Evolutionary conservation across 2,797 vertebrate genomes (phyloP).

Genomic region (Ctenosaura bakeri): DNA sequence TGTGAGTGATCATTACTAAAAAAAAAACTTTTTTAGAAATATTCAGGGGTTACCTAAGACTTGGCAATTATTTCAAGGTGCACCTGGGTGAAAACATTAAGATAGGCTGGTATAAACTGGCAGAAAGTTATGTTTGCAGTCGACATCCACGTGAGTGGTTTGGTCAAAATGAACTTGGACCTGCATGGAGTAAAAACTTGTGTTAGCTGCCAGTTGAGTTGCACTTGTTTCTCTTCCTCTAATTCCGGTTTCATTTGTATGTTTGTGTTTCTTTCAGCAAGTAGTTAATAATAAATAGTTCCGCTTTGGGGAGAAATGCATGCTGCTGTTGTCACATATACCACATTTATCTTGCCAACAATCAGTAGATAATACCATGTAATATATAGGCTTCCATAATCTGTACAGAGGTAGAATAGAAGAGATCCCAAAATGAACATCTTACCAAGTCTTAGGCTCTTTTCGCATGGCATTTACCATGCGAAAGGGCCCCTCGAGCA

Average conservation of each 20-base stretch:
- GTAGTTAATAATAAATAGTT: conserved; percentile 3
- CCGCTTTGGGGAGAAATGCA: not conserved
- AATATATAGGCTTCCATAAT: not conserved
- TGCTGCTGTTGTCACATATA: not conserved
- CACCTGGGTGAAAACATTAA: too few relatives aligned
- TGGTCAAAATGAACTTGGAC: not conserved
- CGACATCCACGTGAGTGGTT: not conserved
- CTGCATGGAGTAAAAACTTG: not conserved
- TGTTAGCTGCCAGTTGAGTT: not conserved
- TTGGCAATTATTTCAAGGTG: too few relatives aligned
- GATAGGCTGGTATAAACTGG: too few relatives aligned
- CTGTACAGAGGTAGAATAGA: not conserved
- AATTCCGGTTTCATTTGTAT: not conserved
- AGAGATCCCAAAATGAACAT: conserved; percentile 1
- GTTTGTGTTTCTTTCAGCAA: not conserved
- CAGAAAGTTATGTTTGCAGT: not conserved
- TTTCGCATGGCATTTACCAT: too few relatives aligned
- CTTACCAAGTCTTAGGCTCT: not conserved
- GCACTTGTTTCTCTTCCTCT: not conserved
- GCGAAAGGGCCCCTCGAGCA: too few relatives aligned
- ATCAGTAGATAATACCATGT: not conserved
- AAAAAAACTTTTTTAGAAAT: too few relatives aligned
- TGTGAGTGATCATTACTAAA: too few relatives aligned
- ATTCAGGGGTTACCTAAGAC: too few relatives aligned
- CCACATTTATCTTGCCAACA: conserved; percentile 8